These are phyloP conservation scores for Rachycentron canadum DNA, from an alignment of 2,797 vertebrate species.

Conservation along the genomic window DNA sequence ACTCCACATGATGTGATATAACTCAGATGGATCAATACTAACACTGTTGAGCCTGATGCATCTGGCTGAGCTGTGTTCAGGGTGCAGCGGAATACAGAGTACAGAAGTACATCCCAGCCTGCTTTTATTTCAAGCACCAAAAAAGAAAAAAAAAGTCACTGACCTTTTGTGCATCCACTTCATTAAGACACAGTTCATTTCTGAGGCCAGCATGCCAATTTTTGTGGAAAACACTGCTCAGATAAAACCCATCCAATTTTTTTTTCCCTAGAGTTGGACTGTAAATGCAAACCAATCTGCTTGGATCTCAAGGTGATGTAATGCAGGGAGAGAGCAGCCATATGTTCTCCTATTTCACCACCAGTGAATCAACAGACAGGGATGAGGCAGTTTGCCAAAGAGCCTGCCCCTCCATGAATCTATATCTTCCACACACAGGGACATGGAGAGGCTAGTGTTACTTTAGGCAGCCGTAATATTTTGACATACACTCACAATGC, in stretches of 20 bases:
- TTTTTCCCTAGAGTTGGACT: not conserved
- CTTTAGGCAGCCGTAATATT: conserved; percentile 58
- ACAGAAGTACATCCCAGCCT: conserved; percentile 34
- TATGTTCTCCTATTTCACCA: conserved; percentile 82
- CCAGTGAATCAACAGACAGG: conserved; percentile 79
- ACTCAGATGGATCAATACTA: conserved; percentile 73
- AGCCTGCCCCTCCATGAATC: conserved; percentile 68
- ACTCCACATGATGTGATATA: conserved; percentile 63
- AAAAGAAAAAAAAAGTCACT: conserved; percentile 13
- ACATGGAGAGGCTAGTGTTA: conserved; percentile 46
- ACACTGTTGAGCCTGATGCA: conserved; percentile 62
- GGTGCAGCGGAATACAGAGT: conserved; percentile 53
- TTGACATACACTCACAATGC: conserved; percentile 53
- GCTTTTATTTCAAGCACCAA: conserved; percentile 10
- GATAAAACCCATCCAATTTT: conserved; percentile 27
- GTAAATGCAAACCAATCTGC: conserved; percentile 61
- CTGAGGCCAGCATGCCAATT: not conserved
- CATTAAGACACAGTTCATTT: conserved; percentile 39
- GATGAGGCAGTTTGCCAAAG: conserved; percentile 69
- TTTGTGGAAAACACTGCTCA: conserved; percentile 6
- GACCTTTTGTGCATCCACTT: conserved; percentile 43
- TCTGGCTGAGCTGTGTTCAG: conserved; percentile 47
- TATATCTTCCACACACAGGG: conserved; percentile 53
- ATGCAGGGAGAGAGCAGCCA: conserved; percentile 77
- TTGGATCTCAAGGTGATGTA: conserved; percentile 79